A percentile compares a stretch with the other conserved stretches of the same genome.
These are phyloP conservation scores for Caerostris extrusa DNA, from an alignment of 1,140 invertebrate genomes.

Conservation along the genomic window DNA sequence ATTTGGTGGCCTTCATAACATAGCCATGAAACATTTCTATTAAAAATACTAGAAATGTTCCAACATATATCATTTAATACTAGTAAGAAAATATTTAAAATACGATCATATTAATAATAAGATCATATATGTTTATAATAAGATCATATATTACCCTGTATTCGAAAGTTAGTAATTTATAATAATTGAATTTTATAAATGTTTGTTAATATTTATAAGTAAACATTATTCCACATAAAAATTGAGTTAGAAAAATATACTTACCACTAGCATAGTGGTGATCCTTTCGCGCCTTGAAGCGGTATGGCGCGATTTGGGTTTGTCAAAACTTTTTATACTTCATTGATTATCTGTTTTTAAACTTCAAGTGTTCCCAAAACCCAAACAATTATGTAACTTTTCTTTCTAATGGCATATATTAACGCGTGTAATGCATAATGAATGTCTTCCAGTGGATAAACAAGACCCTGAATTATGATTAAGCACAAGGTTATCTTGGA, in stretches of 20 bases:
- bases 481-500: constrained; percentile 44
- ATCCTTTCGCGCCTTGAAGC: not conserved
- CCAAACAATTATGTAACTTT: constrained; percentile 1
- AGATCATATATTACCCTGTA: too few species aligned
- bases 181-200: too few species aligned
- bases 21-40: too few species aligned
- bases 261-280: constrained; percentile 41
- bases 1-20: too few species aligned
- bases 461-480: constrained; percentile 46
- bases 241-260: not conserved
- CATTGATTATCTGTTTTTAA: not conserved
- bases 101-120: too few species aligned
- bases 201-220: too few species aligned
- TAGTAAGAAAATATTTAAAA: too few species aligned
- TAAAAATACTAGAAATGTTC: too few species aligned
- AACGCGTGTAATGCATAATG: not conserved
- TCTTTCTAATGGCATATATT: not conserved
- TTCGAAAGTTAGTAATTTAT: too few species aligned
- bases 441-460: constrained; percentile 5
- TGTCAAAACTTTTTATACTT: constrained; percentile 54
- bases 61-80: too few species aligned
- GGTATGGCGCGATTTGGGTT: not conserved
- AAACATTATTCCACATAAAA: not conserved
- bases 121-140: too few species aligned
- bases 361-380: not conserved